These are phyloP conservation scores for Fregetta grallaria DNA, from an alignment of 2,113 vertebrate species.

Conservation along the genomic window DNA sequence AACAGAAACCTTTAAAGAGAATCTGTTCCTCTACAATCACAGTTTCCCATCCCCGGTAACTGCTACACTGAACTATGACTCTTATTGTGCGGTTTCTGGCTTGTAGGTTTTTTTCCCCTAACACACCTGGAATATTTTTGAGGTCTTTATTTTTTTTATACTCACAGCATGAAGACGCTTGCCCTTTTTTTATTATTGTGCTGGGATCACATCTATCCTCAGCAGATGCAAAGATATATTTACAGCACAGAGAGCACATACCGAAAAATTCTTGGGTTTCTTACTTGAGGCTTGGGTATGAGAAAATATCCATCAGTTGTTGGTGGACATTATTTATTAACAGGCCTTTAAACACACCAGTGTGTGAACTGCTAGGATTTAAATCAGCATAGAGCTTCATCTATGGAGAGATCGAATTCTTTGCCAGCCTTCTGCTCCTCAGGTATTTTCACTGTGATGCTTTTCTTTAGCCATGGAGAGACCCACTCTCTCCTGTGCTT, in stretches of 20 bases:
- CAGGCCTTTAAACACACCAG: not conserved
- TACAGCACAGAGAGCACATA: not conserved
- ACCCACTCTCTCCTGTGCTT: not conserved
- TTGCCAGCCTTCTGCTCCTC: not conserved
- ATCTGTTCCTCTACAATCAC: not conserved
- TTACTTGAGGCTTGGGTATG: not conserved
- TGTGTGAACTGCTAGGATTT: not conserved
- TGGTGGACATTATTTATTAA: not conserved
- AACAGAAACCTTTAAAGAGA: not conserved
- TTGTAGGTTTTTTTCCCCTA: not conserved
- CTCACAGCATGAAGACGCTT: not conserved
- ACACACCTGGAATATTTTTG: not conserved
- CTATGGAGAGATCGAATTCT: not conserved
- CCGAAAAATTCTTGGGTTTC: not conserved
- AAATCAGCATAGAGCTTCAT: not conserved
- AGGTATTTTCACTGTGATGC: not conserved
- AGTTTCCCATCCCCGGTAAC: not conserved
- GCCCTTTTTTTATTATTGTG: not conserved
- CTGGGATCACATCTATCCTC: not conserved
- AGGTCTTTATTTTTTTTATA: not conserved
- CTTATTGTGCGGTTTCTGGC: not conserved
- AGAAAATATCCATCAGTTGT: not conserved
- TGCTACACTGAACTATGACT: fast-evolving
- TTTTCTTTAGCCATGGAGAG: not conserved
- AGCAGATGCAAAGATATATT: not conserved